A percentile compares a stretch with the other conserved stretches of the same genome.
Evolutionary conservation across 2,113 vertebrate species (phyloP).

Genomic region (Zosterops lateralis): DNA sequence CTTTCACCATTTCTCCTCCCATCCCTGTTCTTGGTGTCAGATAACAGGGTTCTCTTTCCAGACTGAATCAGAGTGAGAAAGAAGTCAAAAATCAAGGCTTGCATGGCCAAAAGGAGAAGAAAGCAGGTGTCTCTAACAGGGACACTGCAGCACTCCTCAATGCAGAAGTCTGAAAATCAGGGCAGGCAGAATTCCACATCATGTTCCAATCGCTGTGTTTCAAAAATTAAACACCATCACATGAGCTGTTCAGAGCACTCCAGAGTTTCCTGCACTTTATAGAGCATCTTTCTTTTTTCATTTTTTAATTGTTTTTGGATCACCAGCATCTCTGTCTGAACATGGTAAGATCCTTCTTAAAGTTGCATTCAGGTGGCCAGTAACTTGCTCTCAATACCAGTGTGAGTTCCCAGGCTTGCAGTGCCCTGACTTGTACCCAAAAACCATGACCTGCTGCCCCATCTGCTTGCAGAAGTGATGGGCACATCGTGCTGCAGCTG

Average conservation of each 20-base stretch:
- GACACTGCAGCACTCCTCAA: not conserved
- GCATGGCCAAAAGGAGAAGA: not conserved
- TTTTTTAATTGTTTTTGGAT: not conserved
- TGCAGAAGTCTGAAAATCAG: not conserved
- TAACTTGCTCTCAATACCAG: not conserved
- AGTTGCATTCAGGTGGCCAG: not conserved
- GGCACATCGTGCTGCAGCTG: not conserved
- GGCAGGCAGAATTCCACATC: not conserved
- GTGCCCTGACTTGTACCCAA: not conserved
- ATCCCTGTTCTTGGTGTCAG: not conserved
- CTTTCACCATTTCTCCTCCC: not conserved
- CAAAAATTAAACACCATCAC: not conserved
- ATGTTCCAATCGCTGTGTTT: accelerated
- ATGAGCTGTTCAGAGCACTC: not conserved
- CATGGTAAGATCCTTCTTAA: not conserved
- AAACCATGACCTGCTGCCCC: not conserved
- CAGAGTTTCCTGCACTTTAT: not conserved
- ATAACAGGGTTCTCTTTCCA: not conserved
- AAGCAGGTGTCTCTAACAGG: not conserved
- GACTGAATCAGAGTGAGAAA: not conserved
- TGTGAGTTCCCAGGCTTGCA: not conserved
- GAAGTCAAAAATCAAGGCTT: not conserved
- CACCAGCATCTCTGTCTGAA: not conserved
- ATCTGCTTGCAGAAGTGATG: not conserved
- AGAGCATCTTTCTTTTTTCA: not conserved